Percentiles rank a stretch among this genome's conserved stretches.
These are phyloP conservation scores for Hydropotes inermis DNA, from an alignment of 2,113 vertebrate species.

Conservation along the genomic window DNA sequence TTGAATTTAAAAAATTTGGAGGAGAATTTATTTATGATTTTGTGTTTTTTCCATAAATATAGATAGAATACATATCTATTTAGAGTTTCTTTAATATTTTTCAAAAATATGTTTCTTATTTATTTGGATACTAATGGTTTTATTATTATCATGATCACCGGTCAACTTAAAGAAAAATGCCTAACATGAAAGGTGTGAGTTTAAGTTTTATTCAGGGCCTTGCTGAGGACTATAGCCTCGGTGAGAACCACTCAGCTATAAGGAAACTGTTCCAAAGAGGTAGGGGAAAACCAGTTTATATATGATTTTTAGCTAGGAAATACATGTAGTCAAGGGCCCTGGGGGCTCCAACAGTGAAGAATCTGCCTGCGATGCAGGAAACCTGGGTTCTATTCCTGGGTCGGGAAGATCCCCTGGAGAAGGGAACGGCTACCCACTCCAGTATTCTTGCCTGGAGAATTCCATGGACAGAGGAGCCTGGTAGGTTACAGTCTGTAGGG, in stretches of 20 bases:
- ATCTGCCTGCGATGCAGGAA: background rate
- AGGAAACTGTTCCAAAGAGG: background rate
- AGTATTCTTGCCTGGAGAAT: background rate
- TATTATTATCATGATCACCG: background rate
- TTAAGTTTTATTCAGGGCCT: background rate
- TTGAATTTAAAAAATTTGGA: background rate
- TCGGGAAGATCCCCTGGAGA: background rate
- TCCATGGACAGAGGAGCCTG: background rate
- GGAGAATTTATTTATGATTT: background rate
- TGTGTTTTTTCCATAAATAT: background rate
- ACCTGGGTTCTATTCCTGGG: background rate
- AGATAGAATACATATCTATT: background rate
- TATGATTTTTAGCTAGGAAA: background rate
- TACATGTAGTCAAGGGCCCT: background rate
- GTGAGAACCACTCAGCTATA: background rate
- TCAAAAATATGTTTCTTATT: background rate
- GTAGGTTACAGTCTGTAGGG: background rate
- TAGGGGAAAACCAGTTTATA: background rate
- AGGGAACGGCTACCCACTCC: background rate
- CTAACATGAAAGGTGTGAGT: background rate
- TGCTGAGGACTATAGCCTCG: background rate
- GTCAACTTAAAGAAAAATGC: background rate
- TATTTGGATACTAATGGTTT: background rate
- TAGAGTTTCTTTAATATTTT: background rate
- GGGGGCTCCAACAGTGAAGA: background rate